Percentiles rank a stretch among this genome's conserved stretches.
These are phyloP conservation scores for Dicrostonyx torquatus DNA, from an alignment of 2,797 vertebrate genomes.

Conservation along the genomic window DNA sequence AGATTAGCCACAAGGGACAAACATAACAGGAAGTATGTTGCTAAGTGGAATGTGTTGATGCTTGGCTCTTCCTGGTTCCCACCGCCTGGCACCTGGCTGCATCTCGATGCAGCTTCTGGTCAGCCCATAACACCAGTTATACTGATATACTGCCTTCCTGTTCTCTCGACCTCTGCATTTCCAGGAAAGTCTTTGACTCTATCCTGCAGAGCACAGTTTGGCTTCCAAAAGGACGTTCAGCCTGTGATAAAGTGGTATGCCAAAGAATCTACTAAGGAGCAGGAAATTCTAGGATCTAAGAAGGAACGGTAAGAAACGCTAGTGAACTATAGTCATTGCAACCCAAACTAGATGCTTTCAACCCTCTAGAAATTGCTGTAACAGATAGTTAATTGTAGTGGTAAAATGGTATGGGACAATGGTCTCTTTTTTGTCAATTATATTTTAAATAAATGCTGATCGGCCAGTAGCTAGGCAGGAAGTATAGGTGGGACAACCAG, in stretches of 20 bases:
- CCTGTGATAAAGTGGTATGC: constrained; percentile 86
- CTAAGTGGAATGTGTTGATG: fast-evolving
- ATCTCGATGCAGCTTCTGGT: fast-evolving
- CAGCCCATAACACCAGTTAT: fast-evolving
- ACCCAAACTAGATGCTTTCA: not conserved
- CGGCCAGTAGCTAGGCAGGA: too few species aligned
- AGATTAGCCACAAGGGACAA: not conserved
- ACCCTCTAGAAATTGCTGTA: not conserved
- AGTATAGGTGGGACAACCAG: too few species aligned
- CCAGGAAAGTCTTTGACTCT: constrained; percentile 88
- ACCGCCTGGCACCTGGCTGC: fast-evolving
- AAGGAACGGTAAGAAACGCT: constrained; percentile 76
- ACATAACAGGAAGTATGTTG: not conserved
- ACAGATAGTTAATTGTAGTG: not conserved
- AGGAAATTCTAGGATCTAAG: constrained; percentile 61
- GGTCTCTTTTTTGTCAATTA: too few species aligned
- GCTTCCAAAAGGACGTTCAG: constrained; percentile 81
- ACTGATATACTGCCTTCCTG: not conserved
- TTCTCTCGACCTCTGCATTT: constrained; percentile 58
- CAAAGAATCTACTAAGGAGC: constrained; percentile 63
- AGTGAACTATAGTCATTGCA: not conserved
- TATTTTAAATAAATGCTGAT: too few species aligned
- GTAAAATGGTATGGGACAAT: not conserved
- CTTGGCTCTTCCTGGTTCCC: too few species aligned
- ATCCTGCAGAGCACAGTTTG: constrained; percentile 87